phyloP scores from a whole-genome alignment of 2,888 invertebrate genomes.

The Leucophenga montana region DNA sequence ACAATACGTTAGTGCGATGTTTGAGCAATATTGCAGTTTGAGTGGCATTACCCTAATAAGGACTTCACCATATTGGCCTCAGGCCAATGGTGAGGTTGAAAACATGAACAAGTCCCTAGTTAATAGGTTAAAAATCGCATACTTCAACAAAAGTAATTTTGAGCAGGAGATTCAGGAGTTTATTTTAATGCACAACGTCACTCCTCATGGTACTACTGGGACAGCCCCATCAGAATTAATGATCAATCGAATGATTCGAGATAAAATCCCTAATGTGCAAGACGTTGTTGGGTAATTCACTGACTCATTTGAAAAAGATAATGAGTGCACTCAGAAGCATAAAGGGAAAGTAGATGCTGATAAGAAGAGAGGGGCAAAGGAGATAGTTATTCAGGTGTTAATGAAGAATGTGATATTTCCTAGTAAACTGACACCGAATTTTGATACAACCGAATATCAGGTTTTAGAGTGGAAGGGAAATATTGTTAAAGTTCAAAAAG shows the following conservation, averaged over 20 bases:
- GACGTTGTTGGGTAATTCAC: neutral
- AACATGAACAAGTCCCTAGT: conserved; percentile 27
- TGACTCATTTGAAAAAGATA: neutral
- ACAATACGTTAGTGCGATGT: conserved; percentile 19
- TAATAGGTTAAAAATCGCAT: conserved; percentile 34
- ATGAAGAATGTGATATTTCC: neutral
- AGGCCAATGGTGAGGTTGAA: conserved; percentile 36
- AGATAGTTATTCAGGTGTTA: neutral
- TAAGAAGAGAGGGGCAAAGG: conserved; percentile 9
- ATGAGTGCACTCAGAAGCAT: neutral
- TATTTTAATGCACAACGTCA: conserved; percentile 34
- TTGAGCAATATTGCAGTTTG: conserved; percentile 23
- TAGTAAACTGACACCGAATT: no score
- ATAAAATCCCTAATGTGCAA: conserved; percentile 11
- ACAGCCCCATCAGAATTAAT: conserved; percentile 29
- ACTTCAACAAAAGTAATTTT: conserved; percentile 19
- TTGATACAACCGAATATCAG: neutral
- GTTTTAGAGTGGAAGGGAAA: neutral
- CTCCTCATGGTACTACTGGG: conserved; percentile 38
- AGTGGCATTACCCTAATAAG: conserved; percentile 26
- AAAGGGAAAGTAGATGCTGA: neutral
- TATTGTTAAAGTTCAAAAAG: neutral
- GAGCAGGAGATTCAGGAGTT: conserved; percentile 33
- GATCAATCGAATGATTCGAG: conserved; percentile 28
- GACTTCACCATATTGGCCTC: conserved; percentile 35